These are phyloP conservation scores for Drosophila neotestacea DNA, from an alignment of 2,888 invertebrate genomes.

Conservation along the genomic window DNA sequence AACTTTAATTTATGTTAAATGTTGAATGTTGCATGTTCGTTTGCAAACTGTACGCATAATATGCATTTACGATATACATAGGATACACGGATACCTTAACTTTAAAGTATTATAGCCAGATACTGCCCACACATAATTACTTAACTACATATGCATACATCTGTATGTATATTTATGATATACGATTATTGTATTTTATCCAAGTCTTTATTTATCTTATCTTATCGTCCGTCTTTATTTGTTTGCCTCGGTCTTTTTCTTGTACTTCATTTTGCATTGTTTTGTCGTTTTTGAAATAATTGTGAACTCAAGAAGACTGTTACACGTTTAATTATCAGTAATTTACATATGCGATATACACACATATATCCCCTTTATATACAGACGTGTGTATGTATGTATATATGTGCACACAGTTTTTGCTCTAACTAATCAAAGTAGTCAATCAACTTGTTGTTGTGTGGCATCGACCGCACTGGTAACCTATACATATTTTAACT, in stretches of 20 bases:
- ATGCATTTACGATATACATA: constrained; percentile 67
- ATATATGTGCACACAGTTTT: constrained; percentile 54
- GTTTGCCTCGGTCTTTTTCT: constrained; percentile 41
- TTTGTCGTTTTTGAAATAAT: constrained; percentile 56
- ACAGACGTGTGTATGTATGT: constrained; percentile 13
- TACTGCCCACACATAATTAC: constrained; percentile 67
- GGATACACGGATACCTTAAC: constrained; percentile 64
- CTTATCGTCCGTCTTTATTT: constrained; percentile 11
- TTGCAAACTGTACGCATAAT: constrained; percentile 68
- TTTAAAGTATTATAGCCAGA: constrained; percentile 78
- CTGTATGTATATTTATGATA: constrained; percentile 13
- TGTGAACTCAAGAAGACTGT: constrained; percentile 85
- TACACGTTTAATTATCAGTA: constrained; percentile 82
- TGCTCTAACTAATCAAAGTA: constrained; percentile 72
- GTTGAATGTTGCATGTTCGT: constrained; percentile 44
- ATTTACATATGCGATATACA: constrained; percentile 40
- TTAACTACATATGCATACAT: constrained; percentile 23
- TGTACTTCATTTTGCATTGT: not conserved
- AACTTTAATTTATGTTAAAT: constrained; percentile 47
- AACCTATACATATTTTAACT: constrained; percentile 77
- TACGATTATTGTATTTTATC: constrained; percentile 8
- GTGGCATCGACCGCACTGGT: constrained; percentile 44
- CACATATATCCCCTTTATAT: constrained; percentile 21
- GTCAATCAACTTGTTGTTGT: constrained; percentile 73
- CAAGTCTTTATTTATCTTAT: constrained; percentile 15